Percentiles rank a stretch among this genome's conserved stretches.
phyloP scores from a whole-genome alignment of 2,888 invertebrate species.

The Glaucopsyche alexis region DNA sequence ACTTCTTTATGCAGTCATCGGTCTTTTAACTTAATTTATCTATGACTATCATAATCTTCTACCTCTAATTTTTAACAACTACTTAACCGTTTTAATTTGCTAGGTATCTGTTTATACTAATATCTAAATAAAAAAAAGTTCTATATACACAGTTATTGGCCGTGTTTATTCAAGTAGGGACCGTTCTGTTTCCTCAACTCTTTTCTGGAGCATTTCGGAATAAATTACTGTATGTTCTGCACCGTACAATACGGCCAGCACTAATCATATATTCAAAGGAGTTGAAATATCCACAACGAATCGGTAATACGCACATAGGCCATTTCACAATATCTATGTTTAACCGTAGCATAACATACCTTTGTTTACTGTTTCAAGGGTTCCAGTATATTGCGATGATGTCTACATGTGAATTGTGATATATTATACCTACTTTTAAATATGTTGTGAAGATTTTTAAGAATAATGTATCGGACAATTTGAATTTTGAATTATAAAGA shows the following conservation, averaged over 20 bases:
- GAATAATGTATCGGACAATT: no score
- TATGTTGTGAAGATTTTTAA: background rate
- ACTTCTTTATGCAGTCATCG: no score
- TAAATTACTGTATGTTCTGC: slow-evolving; percentile 13
- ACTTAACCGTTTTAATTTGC: no score
- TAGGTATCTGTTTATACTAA: no score
- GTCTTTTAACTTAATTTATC: no score
- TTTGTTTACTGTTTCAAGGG: slow-evolving; percentile 22
- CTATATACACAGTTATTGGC: no score
- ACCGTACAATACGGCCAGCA: slow-evolving; percentile 23
- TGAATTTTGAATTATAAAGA: no score
- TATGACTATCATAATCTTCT: no score
- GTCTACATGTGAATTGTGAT: background rate
- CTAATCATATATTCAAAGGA: slow-evolving; percentile 35
- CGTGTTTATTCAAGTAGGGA: no score
- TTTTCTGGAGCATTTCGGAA: background rate
- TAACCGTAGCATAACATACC: slow-evolving; percentile 20
- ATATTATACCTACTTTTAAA: no score
- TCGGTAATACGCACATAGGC: slow-evolving; percentile 61
- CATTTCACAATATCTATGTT: slow-evolving; percentile 14
- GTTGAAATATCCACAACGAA: slow-evolving; percentile 54
- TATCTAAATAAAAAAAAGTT: no score
- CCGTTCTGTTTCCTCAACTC: background rate
- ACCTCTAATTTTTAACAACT: no score
- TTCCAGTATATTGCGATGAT: background rate